Conservation (phyloP, 2,888 invertebrate species). For the Polydrusus tereticollis region DNA sequence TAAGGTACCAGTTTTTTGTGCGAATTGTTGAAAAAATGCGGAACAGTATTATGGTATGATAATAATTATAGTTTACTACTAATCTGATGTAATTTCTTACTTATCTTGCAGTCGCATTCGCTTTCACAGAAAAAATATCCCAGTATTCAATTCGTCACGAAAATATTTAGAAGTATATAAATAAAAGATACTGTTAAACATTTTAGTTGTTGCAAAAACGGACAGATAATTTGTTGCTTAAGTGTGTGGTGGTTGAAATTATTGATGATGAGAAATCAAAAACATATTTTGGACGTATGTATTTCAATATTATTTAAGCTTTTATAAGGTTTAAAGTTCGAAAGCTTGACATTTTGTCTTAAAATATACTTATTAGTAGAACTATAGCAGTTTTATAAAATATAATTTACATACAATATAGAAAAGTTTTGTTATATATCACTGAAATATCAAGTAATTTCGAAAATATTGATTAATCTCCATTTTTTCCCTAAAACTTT, state of each 20-base stretch:
- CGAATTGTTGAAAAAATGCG: not conserved
- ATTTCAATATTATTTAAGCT: not conserved
- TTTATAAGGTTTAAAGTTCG: too few relatives aligned
- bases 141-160: not conserved
- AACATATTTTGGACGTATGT: not conserved
- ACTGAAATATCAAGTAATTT: too few relatives aligned
- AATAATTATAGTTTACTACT: not conserved
- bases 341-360: too few relatives aligned
- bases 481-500: too few relatives aligned
- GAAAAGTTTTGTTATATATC: too few relatives aligned
- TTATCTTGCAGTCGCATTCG: not conserved
- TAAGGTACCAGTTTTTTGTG: too few relatives aligned
- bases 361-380: too few relatives aligned
- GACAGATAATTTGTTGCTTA: not conserved
- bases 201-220: not conserved
- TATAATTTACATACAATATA: too few relatives aligned
- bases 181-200: not conserved
- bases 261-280: not conserved
- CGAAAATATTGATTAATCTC: too few relatives aligned
- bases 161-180: not conserved
- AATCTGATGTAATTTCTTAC: conserved; percentile 26
- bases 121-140: not conserved
- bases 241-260: not conserved
- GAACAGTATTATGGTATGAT: not conserved
- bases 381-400: too few relatives aligned